phyloP scores from a whole-genome alignment of 1,140 invertebrate genomes.

The Trissolcus basalis region DNA sequence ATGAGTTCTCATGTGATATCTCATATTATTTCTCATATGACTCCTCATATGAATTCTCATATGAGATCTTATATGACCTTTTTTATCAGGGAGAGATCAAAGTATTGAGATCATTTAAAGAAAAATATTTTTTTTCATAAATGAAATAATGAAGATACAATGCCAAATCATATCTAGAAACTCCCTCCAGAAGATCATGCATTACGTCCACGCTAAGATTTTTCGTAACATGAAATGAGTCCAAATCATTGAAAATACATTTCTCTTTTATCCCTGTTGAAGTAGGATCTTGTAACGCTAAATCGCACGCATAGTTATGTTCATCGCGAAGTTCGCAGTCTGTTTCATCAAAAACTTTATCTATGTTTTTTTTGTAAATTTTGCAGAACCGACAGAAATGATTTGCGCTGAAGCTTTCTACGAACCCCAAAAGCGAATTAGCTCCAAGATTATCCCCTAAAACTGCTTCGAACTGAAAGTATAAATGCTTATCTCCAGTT shows the following conservation, averaged over 20 bases:
- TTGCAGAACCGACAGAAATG: conserved; percentile 26
- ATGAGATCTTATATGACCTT: too few relatives aligned
- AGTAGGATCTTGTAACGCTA: conserved; percentile 11
- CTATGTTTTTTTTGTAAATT: conserved; percentile 5
- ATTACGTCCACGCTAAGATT: conserved; percentile 60
- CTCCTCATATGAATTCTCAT: too few relatives aligned
- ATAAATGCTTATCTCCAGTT: conserved; percentile 3
- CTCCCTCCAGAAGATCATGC: conserved; percentile 63
- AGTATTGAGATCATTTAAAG: conserved; percentile 56
- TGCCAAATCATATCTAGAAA: conserved; percentile 59
- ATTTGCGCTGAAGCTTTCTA: conserved; percentile 15
- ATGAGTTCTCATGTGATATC: too few relatives aligned
- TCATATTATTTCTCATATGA: too few relatives aligned
- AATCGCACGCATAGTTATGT: conserved; percentile 6
- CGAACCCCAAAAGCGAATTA: conserved; percentile 16
- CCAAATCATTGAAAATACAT: conserved; percentile 36
- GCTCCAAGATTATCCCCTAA: conserved; percentile 15
- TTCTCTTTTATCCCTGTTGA: conserved; percentile 39
- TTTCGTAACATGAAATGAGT: conserved; percentile 57
- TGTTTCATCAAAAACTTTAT: conserved; percentile 24
- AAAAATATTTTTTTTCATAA: conserved; percentile 48
- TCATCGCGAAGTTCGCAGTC: conserved; percentile 18
- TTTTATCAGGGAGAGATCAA: too few relatives aligned
- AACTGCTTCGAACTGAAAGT: conserved; percentile 20
- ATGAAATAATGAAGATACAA: conserved; percentile 52